These are phyloP conservation scores for Sporophila hypoxantha DNA, from an alignment of 2,113 vertebrate species.

Conservation along the genomic window DNA sequence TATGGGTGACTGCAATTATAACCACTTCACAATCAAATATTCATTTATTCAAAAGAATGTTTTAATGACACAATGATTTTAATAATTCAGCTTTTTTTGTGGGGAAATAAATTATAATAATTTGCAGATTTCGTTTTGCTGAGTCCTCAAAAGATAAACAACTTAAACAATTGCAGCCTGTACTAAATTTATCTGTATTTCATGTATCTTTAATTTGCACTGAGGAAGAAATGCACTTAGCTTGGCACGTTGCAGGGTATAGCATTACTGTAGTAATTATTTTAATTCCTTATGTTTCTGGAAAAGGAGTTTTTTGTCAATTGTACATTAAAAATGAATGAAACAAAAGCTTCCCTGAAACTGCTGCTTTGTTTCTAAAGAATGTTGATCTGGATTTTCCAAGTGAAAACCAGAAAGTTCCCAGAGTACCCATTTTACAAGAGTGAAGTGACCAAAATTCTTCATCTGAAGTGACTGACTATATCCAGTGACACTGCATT, in stretches of 20 bases:
- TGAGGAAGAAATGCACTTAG: background rate
- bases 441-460: background rate
- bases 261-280: background rate
- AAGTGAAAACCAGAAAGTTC: background rate
- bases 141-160: background rate
- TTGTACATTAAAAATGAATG: background rate
- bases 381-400: background rate
- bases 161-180: background rate
- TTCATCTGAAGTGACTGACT: background rate
- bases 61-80: background rate
- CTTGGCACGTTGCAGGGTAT: background rate
- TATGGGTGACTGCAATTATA: background rate
- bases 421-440: background rate
- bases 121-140: background rate
- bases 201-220: background rate
- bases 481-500: background rate
- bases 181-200: background rate
- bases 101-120: background rate
- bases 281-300: background rate
- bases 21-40: background rate
- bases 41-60: background rate
- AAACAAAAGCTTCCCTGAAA: background rate
- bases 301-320: background rate
- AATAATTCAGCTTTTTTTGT: background rate
- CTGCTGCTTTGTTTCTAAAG: background rate